phyloP scores from a whole-genome alignment of 2,888 invertebrate species.

The Apoda limacodes region DNA sequence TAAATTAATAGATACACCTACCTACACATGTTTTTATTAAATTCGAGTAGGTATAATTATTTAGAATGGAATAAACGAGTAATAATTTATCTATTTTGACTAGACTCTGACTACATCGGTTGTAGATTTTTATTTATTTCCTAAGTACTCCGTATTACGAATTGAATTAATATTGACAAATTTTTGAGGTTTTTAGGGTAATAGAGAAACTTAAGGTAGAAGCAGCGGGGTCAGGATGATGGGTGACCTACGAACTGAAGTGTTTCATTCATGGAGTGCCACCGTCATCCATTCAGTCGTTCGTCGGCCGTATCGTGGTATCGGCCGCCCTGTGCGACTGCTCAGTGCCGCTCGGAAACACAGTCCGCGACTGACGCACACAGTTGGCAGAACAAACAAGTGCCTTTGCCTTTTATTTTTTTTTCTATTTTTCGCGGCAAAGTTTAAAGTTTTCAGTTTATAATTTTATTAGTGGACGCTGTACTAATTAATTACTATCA shows the following conservation, averaged over 20 bases:
- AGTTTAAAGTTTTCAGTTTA: constrained; percentile 36
- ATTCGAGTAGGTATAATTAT: no score
- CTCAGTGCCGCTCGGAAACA: constrained; percentile 60
- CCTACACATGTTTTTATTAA: no score
- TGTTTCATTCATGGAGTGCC: constrained; percentile 66
- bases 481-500: constrained; percentile 4
- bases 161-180: background rate
- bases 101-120: no score
- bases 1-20: no score
- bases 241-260: constrained; percentile 63
- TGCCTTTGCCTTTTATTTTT: constrained; percentile 35
- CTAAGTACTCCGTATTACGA: no score
- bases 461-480: constrained; percentile 13
- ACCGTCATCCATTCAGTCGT: constrained; percentile 46
- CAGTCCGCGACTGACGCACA: constrained; percentile 62
- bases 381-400: constrained; percentile 38
- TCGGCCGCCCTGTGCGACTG: constrained; percentile 31
- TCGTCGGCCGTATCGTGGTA: no score
- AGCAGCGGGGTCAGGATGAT: constrained; percentile 50
- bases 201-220: constrained; percentile 47
- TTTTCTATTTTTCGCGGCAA: constrained; percentile 44
- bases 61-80: no score
- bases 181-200: constrained; percentile 24
- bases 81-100: no score
- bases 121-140: no score